A percentile compares a stretch with the other conserved stretches of the same genome.
Conservation (phyloP, 2,113 vertebrate genomes). For the Boleophthalmus pectinirostris region DNA sequence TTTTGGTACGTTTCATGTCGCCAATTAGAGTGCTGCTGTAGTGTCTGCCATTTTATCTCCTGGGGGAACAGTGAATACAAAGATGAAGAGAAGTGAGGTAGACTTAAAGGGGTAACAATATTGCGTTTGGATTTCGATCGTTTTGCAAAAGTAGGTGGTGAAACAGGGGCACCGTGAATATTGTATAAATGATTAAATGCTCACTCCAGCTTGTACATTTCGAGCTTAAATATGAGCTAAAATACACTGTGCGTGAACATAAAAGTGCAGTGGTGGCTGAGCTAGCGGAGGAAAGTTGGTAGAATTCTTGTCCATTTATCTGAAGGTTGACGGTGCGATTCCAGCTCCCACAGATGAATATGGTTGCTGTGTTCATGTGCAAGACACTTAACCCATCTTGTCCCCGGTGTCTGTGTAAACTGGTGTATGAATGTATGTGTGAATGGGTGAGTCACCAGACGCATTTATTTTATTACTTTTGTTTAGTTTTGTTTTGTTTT, state of each 20-base stretch:
- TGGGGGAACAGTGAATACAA: slow-evolving; percentile 44
- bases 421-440: too few relatives aligned
- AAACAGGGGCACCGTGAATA: slow-evolving; percentile 24
- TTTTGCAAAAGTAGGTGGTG: slow-evolving; percentile 25
- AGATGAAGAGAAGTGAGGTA: background rate
- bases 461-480: too few relatives aligned
- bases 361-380: too few relatives aligned
- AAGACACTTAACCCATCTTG: too few relatives aligned
- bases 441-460: too few relatives aligned
- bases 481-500: too few relatives aligned
- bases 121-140: background rate
- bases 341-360: too few relatives aligned
- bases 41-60: slow-evolving; percentile 25
- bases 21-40: slow-evolving; percentile 57
- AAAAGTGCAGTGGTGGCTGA: too few relatives aligned
- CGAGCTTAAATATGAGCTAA: background rate
- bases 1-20: slow-evolving; percentile 53
- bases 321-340: too few relatives aligned
- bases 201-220: background rate
- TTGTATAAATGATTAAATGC: background rate
- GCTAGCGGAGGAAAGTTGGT: too few relatives aligned
- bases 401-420: too few relatives aligned
- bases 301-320: too few relatives aligned
- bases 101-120: background rate
- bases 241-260: background rate